A percentile compares a stretch with the other conserved stretches of the same genome.
Evolutionary conservation across 2,888 invertebrate genomes (phyloP).

Genomic region (Alentia gelatinosa): DNA sequence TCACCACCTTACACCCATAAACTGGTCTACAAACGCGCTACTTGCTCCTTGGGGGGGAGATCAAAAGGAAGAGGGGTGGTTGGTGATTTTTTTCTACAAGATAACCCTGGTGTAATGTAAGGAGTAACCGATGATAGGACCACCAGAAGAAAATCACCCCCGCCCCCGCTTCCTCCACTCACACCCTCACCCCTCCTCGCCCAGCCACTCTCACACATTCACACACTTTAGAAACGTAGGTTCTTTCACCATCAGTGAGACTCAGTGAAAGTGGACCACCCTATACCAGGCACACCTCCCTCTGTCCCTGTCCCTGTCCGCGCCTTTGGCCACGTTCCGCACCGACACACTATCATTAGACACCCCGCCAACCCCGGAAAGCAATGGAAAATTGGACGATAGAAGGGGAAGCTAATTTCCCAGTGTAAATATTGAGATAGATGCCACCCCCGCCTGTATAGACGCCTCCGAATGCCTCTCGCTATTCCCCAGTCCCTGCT

Average conservation of each 20-base stretch:
- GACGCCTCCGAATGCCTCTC: not conserved
- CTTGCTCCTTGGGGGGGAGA: too few species aligned
- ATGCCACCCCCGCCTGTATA: not conserved
- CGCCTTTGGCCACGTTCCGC: not conserved
- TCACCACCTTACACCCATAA: not conserved
- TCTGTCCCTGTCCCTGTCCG: not conserved
- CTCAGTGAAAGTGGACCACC: not conserved
- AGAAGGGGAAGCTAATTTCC: not conserved
- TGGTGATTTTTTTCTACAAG: not conserved
- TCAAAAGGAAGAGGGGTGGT: not conserved
- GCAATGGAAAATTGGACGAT: not conserved
- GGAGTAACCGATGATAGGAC: not conserved
- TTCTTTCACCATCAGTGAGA: not conserved
- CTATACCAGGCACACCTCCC: too few species aligned
- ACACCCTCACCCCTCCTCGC: conserved; percentile 49
- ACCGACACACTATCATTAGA: not conserved
- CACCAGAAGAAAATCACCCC: not conserved
- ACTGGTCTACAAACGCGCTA: not conserved
- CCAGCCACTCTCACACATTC: conserved; percentile 46
- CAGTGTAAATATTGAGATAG: not conserved
- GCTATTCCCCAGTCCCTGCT: not conserved
- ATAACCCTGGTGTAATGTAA: not conserved
- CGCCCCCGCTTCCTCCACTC: not conserved
- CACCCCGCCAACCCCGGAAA: not conserved
- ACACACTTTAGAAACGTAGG: not conserved